Evolutionary conservation across 1,140 invertebrate species (phyloP).

Genomic region (Rhopalosiphum maidis): DNA sequence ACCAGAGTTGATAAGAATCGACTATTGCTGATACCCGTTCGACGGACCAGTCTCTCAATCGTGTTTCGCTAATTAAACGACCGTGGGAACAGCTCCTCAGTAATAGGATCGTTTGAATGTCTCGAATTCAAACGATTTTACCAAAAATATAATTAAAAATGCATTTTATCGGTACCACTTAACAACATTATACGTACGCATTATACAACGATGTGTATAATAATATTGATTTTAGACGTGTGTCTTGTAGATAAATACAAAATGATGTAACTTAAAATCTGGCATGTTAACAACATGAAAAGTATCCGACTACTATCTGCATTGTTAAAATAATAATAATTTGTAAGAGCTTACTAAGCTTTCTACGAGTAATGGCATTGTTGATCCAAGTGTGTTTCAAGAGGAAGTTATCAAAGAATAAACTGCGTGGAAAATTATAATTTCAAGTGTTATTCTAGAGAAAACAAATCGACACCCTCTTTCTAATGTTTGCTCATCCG

Average conservation of each 20-base stretch:
- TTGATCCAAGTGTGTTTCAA: constrained; percentile 4
- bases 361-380: neutral
- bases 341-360: neutral
- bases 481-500: constrained; percentile 26
- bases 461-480: constrained; percentile 30
- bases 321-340: constrained; percentile 8
- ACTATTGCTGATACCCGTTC: constrained; percentile 19
- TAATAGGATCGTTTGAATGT: neutral
- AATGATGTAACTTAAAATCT: neutral
- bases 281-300: neutral
- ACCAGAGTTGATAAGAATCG: constrained; percentile 43
- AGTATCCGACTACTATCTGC: neutral
- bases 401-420: constrained; percentile 24
- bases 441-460: constrained; percentile 26
- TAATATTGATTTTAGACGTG: neutral
- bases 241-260: neutral
- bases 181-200: neutral
- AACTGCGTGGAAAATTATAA: constrained; percentile 13
- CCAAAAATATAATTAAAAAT: constrained; percentile 22
- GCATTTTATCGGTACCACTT: neutral
- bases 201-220: neutral
- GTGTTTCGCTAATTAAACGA: constrained; percentile 52
- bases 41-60: constrained; percentile 37
- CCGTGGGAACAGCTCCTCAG: constrained; percentile 35
- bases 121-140: neutral